A percentile compares a stretch with the other conserved stretches of the same genome.
These are phyloP conservation scores for Odocoileus hemionus DNA, from an alignment of 2,113 vertebrate species.

Conservation along the genomic window DNA sequence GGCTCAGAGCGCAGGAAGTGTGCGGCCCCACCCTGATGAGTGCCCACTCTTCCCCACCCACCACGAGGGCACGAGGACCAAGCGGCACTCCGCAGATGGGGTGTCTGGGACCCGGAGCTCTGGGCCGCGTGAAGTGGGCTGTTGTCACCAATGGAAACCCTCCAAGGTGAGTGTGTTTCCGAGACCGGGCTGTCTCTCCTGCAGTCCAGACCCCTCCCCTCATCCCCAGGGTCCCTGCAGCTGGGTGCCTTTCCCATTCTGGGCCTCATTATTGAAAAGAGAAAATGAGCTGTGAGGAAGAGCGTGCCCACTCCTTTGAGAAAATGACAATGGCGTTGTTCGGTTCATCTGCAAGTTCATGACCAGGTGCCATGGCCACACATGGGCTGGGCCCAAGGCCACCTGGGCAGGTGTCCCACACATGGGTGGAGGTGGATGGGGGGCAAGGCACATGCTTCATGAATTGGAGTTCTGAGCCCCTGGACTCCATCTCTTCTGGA, in stretches of 20 bases:
- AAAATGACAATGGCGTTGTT: background rate
- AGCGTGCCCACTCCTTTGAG: background rate
- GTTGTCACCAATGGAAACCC: conserved; percentile 83
- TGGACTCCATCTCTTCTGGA: fast-evolving
- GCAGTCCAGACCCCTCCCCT: conserved; percentile 77
- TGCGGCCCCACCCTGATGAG: too few relatives aligned
- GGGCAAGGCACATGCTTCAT: fast-evolving
- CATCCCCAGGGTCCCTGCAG: conserved; percentile 68
- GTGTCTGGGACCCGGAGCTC: background rate
- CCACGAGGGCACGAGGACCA: fast-evolving
- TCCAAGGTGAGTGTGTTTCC: conserved; percentile 82
- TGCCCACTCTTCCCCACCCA: fast-evolving
- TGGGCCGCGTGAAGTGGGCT: fast-evolving
- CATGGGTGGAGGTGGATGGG: fast-evolving
- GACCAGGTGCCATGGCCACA: too few relatives aligned
- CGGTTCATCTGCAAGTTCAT: fast-evolving
- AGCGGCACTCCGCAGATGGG: background rate
- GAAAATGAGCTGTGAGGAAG: fast-evolving
- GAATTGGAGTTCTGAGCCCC: background rate
- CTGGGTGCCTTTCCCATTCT: background rate
- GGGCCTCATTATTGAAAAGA: background rate
- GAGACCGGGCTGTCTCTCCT: conserved; percentile 76
- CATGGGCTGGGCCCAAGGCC: background rate
- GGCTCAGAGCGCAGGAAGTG: background rate
- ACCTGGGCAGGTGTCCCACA: too few relatives aligned